phyloP scores from a whole-genome alignment of 2,888 invertebrate genomes.

The Gordius sp. region DNA sequence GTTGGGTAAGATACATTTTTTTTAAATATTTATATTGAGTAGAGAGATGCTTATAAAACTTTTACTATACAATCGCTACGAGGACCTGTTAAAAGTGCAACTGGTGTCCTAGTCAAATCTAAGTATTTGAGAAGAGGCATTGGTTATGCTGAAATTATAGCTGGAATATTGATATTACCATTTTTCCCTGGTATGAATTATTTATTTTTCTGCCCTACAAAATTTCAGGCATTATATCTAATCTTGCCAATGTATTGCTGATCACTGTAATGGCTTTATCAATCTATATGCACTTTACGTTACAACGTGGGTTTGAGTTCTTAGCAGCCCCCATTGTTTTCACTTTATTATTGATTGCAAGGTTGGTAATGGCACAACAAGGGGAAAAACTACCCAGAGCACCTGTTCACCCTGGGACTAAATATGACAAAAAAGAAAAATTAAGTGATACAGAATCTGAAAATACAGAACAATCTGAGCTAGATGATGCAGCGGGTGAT shows the following conservation, averaged over 20 bases:
- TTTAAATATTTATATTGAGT: neutral
- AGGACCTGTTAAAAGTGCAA: neutral
- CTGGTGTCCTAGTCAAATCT: constrained; percentile 9
- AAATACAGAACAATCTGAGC: constrained; percentile 12
- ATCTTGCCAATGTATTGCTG: neutral
- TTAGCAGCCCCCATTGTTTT: constrained; percentile 12
- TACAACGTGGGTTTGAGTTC: neutral
- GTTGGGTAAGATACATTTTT: constrained; percentile 6
- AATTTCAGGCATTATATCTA: constrained; percentile 5
- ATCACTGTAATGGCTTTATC: neutral
- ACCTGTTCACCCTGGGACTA: neutral
- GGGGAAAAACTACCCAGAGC: neutral
- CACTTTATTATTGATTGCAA: neutral
- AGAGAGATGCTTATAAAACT: neutral
- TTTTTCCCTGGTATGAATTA: constrained; percentile 8
- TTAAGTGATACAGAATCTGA: constrained; percentile 13
- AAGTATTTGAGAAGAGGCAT: constrained; percentile 14
- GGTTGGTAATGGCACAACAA: neutral
- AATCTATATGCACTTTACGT: neutral
- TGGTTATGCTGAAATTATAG: neutral
- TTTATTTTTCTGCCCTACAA: neutral
- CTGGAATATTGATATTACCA: constrained; percentile 10
- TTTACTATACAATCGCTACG: constrained; percentile 3
- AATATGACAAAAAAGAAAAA: constrained; percentile 13
- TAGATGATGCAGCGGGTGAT: constrained; percentile 8